These are phyloP conservation scores for Cheilosia variabilis DNA, from an alignment of 2,888 invertebrate species.

Conservation along the genomic window DNA sequence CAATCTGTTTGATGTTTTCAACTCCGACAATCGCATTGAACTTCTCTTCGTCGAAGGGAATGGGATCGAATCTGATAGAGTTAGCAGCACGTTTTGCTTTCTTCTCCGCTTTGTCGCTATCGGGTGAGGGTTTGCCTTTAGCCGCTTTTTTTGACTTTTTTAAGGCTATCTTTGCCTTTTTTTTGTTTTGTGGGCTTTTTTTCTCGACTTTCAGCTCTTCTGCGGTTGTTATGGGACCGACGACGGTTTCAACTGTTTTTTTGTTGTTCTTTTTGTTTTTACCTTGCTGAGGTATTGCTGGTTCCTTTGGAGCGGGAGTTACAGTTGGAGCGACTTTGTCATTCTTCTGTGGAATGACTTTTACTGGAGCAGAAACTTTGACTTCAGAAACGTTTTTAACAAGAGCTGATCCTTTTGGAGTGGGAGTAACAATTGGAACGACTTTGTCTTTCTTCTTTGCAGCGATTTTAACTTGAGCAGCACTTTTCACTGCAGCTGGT, in stretches of 20 bases:
- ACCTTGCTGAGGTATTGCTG: neutral
- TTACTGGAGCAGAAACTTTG: neutral
- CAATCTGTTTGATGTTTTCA: slow-evolving; percentile 79
- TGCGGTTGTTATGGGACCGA: neutral
- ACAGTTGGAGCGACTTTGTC: no score
- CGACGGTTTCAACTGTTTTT: neutral
- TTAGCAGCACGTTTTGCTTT: neutral
- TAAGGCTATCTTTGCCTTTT: slow-evolving; percentile 7
- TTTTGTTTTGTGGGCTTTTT: slow-evolving; percentile 21
- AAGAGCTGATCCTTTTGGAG: neutral
- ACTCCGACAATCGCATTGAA: slow-evolving; percentile 78
- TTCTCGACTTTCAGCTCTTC: slow-evolving; percentile 6
- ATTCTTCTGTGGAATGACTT: neutral
- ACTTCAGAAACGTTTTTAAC: neutral
- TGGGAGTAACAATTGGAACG: neutral
- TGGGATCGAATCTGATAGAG: slow-evolving; percentile 67
- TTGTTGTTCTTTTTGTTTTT: slow-evolving; percentile 36
- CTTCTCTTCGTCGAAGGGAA: slow-evolving; percentile 79
- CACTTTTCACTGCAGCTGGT: neutral
- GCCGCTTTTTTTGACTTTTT: neutral
- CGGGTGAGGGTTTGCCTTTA: no score
- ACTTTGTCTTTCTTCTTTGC: neutral
- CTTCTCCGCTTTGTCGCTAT: neutral
- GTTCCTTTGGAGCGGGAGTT: neutral
- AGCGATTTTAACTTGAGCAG: neutral